These are phyloP conservation scores for Leuciscus idus DNA, from an alignment of 2,113 vertebrate species.

Conservation along the genomic window DNA sequence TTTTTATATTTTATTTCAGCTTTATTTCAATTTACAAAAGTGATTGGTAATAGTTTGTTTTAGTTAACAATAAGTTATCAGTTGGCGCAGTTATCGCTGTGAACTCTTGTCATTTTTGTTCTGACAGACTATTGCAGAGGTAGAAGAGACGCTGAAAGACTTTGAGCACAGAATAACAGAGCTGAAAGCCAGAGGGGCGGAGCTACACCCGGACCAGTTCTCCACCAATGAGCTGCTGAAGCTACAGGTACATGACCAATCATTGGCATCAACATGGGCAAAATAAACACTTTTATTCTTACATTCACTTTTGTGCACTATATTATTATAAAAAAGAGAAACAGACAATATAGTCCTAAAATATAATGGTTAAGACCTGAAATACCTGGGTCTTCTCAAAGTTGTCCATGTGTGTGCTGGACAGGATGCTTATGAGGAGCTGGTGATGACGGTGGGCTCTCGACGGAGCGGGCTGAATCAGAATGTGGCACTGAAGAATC, in stretches of 20 bases:
- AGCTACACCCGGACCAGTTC: constrained; percentile 83
- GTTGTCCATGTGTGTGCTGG: background rate
- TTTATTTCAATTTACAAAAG: background rate
- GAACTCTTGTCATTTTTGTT: background rate
- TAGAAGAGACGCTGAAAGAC: constrained; percentile 89
- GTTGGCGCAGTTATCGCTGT: background rate
- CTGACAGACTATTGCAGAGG: constrained; percentile 83
- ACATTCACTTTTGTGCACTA: background rate
- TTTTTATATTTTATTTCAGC: background rate
- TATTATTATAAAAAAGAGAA: background rate
- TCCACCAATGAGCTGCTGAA: constrained; percentile 88
- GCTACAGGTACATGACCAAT: constrained; percentile 82
- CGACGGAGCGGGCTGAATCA: constrained; percentile 89
- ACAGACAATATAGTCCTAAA: background rate
- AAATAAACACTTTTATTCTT: background rate
- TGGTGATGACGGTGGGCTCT: constrained; percentile 85
- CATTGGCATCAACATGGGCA: background rate
- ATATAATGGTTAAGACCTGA: background rate
- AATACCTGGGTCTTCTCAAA: background rate
- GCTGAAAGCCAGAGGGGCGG: constrained; percentile 82
- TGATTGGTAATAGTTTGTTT: background rate
- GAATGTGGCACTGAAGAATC: constrained; percentile 87
- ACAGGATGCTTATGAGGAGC: constrained; percentile 92
- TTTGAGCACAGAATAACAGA: constrained; percentile 86
- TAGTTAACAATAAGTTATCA: background rate